A percentile compares a stretch with the other conserved stretches of the same genome.
phyloP scores from a whole-genome alignment of 2,888 invertebrate genomes.

The Lamellibrachia satsuma region DNA sequence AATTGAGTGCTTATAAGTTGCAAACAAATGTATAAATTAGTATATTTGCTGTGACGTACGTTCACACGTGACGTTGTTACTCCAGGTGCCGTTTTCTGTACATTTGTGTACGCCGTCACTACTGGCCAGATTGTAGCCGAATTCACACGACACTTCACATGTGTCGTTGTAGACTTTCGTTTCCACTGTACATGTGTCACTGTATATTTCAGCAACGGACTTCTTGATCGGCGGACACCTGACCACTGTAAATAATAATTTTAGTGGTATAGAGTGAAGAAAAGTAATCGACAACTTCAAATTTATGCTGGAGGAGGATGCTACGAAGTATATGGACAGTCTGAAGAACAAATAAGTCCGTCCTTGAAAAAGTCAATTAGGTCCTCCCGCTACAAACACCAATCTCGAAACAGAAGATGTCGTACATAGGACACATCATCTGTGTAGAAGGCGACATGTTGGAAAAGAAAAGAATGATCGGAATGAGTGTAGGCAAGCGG shows the following conservation, averaged over 20 bases:
- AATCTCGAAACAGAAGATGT: no score
- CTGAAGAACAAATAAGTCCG: no score
- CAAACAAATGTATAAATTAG: background rate
- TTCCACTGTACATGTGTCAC: background rate
- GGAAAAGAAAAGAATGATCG: no score
- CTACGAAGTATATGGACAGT: no score
- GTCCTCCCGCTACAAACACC: no score
- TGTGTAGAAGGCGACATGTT: no score
- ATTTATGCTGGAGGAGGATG: no score
- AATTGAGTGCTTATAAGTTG: background rate
- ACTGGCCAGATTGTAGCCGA: background rate
- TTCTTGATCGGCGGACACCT: background rate
- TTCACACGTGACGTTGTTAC: background rate
- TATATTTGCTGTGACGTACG: background rate
- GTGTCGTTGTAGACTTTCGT: conserved; percentile 1
- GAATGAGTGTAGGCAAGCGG: no score
- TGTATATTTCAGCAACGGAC: background rate
- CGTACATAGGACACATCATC: no score
- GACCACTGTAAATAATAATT: background rate
- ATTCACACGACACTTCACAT: background rate
- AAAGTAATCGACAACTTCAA: background rate
- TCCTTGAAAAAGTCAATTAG: no score
- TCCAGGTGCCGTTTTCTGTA: background rate
- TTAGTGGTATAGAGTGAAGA: background rate
- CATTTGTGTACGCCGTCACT: background rate